A percentile compares a stretch with the other conserved stretches of the same genome.
These are phyloP conservation scores for Eilema caniola DNA, from an alignment of 2,888 invertebrate species.

Conservation along the genomic window DNA sequence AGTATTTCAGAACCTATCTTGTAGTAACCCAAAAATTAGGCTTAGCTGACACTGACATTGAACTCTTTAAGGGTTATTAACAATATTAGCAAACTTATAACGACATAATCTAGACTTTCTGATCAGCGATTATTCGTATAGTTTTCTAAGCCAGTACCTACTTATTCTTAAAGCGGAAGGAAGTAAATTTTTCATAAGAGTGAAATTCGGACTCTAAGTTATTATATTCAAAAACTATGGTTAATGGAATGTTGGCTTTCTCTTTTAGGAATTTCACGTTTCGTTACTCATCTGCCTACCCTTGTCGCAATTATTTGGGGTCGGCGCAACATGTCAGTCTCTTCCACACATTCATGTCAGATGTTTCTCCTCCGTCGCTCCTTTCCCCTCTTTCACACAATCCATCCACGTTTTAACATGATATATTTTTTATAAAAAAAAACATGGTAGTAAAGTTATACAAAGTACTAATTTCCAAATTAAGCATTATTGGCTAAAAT, in stretches of 20 bases:
- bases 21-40: no score
- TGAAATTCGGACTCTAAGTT: not conserved
- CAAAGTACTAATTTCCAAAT: no score
- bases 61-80: no score
- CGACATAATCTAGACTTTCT: no score
- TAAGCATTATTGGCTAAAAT: not conserved
- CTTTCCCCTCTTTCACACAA: not conserved
- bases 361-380: not conserved
- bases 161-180: not conserved
- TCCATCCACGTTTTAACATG: not conserved
- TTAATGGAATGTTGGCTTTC: not conserved
- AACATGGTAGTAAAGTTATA: no score
- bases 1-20: no score
- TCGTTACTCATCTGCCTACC: not conserved
- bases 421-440: no score
- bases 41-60: no score
- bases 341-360: conserved; percentile 1
- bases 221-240: not conserved
- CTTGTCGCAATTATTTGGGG: not conserved
- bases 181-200: not conserved
- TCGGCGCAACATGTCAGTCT: not conserved
- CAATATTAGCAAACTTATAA: no score
- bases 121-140: no score
- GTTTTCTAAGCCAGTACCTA: no score
- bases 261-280: not conserved